Evolutionary conservation across 1,140 invertebrate genomes (phyloP).

Genomic region (Heterodera schachtii): DNA sequence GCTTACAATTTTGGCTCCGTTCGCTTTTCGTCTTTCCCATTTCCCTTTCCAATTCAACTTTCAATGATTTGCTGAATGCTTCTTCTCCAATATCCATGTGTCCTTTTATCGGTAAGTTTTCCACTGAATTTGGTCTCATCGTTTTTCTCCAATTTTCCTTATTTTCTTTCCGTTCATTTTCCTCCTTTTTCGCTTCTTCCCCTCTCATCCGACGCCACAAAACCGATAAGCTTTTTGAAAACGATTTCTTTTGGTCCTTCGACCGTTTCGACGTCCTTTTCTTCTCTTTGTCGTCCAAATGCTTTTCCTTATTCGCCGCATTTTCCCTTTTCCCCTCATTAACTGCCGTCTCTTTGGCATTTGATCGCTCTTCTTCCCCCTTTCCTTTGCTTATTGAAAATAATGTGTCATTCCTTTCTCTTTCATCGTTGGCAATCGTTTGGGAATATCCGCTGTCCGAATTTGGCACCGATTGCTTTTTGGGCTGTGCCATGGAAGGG

Average conservation of each 20-base stretch:
- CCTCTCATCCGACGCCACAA: not conserved
- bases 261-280: not conserved
- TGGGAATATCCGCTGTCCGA: conserved; percentile 10
- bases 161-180: not conserved
- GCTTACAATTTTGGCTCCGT: too few species aligned
- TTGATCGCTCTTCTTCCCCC: too few species aligned
- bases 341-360: not conserved
- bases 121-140: not conserved
- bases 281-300: not conserved
- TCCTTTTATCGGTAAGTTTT: conserved; percentile 19
- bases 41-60: conserved; percentile 12
- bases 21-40: not conserved
- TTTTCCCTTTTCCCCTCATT: not conserved
- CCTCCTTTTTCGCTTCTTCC: not conserved
- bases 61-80: conserved; percentile 14
- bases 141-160: conserved; percentile 9
- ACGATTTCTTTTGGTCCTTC: not conserved
- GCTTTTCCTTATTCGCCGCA: not conserved
- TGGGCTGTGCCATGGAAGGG: not conserved
- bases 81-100: conserved; percentile 21
- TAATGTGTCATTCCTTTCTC: too few species aligned
- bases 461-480: conserved; percentile 4
- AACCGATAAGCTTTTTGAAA: not conserved
- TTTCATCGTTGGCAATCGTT: not conserved
- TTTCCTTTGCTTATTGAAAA: too few species aligned